These are phyloP conservation scores for Laodelphax striatellus DNA, from an alignment of 1,140 invertebrate species.

Conservation along the genomic window DNA sequence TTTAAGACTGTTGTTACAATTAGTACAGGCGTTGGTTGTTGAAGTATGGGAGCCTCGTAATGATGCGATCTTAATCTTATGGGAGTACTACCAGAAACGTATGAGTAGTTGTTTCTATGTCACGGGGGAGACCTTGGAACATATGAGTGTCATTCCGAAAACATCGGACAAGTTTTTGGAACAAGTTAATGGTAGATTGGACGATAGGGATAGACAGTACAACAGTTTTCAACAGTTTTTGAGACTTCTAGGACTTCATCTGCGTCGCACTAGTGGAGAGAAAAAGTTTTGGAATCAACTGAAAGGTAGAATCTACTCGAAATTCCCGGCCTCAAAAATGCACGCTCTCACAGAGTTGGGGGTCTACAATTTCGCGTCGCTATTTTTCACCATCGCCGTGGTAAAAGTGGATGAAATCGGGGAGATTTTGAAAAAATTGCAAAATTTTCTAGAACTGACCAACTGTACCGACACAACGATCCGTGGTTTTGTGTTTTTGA, in stretches of 20 bases:
- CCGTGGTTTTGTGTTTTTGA: no score
- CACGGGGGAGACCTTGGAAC: constrained; percentile 31
- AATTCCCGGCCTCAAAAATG: constrained; percentile 35
- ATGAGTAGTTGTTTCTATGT: constrained; percentile 34
- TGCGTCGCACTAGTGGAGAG: constrained; percentile 29
- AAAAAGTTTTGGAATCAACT: constrained; percentile 36
- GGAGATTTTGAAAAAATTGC: no score
- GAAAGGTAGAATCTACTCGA: constrained; percentile 36
- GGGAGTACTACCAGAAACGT: constrained; percentile 37
- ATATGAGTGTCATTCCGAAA: constrained; percentile 29
- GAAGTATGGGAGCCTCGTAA: constrained; percentile 29
- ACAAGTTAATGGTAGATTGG: constrained; percentile 25
- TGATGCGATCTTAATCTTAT: constrained; percentile 31
- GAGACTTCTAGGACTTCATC: constrained; percentile 29
- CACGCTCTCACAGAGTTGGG: constrained; percentile 32
- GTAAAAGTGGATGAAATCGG: no score
- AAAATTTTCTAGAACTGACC: no score
- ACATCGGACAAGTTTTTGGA: constrained; percentile 33
- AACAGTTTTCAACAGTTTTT: constrained; percentile 37
- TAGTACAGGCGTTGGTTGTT: no score
- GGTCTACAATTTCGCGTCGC: constrained; percentile 34
- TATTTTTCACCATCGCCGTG: constrained; percentile 35
- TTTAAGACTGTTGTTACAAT: no score
- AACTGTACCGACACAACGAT: no score
- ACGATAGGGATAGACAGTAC: constrained; percentile 25